These are phyloP conservation scores for Hucho hucho DNA, from an alignment of 2,113 vertebrate genomes.

Conservation along the genomic window DNA sequence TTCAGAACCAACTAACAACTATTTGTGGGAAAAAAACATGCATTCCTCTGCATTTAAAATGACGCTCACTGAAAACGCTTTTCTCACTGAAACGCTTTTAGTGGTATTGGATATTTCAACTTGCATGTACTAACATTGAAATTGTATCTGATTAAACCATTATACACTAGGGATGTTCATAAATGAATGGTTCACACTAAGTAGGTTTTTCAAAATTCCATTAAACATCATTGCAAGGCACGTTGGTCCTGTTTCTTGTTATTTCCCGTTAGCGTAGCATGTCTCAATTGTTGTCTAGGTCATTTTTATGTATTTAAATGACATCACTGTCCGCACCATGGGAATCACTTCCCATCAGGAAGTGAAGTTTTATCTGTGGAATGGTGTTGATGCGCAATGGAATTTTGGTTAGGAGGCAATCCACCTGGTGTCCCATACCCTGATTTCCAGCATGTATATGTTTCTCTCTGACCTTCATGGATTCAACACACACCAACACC, in stretches of 20 bases:
- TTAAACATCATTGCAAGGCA: constrained; percentile 78
- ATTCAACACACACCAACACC: background rate
- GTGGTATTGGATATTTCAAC: constrained; percentile 63
- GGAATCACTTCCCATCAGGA: constrained; percentile 55
- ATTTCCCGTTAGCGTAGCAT: constrained; percentile 48
- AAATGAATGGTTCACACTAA: constrained; percentile 68
- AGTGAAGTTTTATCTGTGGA: constrained; percentile 48
- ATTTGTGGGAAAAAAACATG: constrained; percentile 49
- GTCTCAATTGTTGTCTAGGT: background rate
- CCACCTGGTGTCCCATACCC: constrained; percentile 23
- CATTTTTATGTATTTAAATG: constrained; percentile 27
- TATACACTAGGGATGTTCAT: constrained; percentile 66
- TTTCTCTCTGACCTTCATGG: constrained; percentile 13
- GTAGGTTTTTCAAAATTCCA: constrained; percentile 74
- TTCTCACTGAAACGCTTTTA: constrained; percentile 44
- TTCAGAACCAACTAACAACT: constrained; percentile 48
- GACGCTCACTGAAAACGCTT: constrained; percentile 46
- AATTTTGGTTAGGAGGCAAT: constrained; percentile 56
- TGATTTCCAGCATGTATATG: constrained; percentile 40
- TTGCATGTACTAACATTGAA: constrained; percentile 78
- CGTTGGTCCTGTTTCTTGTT: constrained; percentile 71
- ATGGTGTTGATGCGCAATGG: constrained; percentile 65
- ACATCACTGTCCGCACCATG: constrained; percentile 30
- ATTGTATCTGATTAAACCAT: constrained; percentile 61
- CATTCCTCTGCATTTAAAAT: constrained; percentile 53